A percentile compares a stretch with the other conserved stretches of the same genome.
These are phyloP conservation scores for Ia io DNA, from an alignment of 2,113 vertebrate genomes.

Conservation along the genomic window DNA sequence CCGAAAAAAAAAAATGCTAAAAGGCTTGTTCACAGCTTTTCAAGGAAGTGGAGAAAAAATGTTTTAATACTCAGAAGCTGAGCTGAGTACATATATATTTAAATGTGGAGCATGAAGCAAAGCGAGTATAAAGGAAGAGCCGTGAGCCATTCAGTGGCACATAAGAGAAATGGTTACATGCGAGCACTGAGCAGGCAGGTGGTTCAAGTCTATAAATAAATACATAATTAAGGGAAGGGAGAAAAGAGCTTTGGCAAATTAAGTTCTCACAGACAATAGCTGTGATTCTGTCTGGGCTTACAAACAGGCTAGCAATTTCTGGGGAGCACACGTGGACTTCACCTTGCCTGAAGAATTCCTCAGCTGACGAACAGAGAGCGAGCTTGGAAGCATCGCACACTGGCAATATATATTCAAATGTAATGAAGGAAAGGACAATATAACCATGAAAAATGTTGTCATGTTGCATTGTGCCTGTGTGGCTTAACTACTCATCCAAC, in stretches of 20 bases:
- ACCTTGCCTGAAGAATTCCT: slow-evolving; percentile 24
- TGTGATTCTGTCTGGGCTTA: neutral
- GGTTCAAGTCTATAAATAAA: neutral
- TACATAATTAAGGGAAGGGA: neutral
- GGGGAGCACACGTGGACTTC: neutral
- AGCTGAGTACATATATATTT: slow-evolving; percentile 51
- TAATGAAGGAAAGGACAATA: slow-evolving; percentile 20
- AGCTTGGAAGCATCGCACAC: neutral
- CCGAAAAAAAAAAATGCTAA: slow-evolving; percentile 61
- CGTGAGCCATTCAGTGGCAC: neutral
- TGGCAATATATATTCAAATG: slow-evolving; percentile 51
- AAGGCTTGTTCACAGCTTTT: slow-evolving; percentile 50
- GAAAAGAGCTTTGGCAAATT: slow-evolving; percentile 32
- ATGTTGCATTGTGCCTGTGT: slow-evolving; percentile 12
- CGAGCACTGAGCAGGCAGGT: neutral
- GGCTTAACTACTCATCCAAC: slow-evolving; percentile 53
- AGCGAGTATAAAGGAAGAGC: neutral
- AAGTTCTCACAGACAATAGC: slow-evolving; percentile 30
- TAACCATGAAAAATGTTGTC: slow-evolving; percentile 35
- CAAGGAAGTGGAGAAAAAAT: slow-evolving; percentile 17
- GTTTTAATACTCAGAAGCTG: slow-evolving; percentile 2
- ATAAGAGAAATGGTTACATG: neutral
- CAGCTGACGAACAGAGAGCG: neutral
- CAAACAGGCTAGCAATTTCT: slow-evolving; percentile 31
- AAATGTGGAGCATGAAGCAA: slow-evolving; percentile 39